Evolutionary conservation across 1,140 invertebrate genomes (phyloP).

Genomic region (Drosophila sproati): DNA sequence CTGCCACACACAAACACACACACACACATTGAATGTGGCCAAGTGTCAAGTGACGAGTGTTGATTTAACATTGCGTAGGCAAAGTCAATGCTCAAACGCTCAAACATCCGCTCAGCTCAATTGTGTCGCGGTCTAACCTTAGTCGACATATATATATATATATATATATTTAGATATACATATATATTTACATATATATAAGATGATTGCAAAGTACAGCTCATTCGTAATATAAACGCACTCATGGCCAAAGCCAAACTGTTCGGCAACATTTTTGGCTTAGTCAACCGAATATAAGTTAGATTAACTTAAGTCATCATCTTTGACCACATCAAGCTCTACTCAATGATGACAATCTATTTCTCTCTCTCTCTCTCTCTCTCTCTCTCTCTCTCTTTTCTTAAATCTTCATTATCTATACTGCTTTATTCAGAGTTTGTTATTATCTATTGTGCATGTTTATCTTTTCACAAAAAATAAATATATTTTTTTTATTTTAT

Average conservation of each 20-base stretch:
- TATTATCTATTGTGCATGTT: too few relatives aligned
- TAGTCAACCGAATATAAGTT: background rate
- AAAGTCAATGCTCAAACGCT: constrained; percentile 23
- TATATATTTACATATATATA: background rate
- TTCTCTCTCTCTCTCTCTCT: too few relatives aligned
- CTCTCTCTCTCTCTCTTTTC: too few relatives aligned
- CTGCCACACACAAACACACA: background rate
- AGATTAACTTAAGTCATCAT: too few relatives aligned
- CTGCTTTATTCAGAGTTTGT: too few relatives aligned
- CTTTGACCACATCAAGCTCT: too few relatives aligned
- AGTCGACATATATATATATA: background rate
- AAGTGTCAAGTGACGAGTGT: constrained; percentile 13
- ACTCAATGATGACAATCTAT: too few relatives aligned
- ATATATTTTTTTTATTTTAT: too few relatives aligned
- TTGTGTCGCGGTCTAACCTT: constrained; percentile 17
- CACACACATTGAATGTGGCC: constrained; percentile 12
- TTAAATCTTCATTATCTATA: too few relatives aligned
- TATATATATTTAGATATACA: background rate
- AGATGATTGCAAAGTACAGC: background rate
- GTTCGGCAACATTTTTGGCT: background rate
- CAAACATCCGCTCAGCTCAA: constrained; percentile 33
- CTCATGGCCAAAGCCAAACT: background rate
- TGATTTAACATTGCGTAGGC: constrained; percentile 35
- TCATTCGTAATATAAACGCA: background rate
- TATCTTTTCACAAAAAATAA: too few relatives aligned